Evolutionary conservation across 2,888 invertebrate species (phyloP), one percentile per base, ranked within the genome.

Genomic region (Ophion obscuratus): DNA sequence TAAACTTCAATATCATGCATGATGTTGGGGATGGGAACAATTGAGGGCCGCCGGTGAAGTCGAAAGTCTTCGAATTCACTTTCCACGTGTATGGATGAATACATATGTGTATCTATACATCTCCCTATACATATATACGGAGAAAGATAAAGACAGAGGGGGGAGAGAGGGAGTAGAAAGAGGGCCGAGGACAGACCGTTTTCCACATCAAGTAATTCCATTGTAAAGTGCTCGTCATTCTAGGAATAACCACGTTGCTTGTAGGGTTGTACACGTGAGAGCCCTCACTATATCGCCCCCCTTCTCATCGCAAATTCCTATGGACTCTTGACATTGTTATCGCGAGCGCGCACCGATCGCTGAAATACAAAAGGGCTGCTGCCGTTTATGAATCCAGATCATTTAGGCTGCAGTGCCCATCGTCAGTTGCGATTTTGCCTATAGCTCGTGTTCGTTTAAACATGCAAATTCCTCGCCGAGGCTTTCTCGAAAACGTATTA

Each of bases 161-260:
- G 9, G 9, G 40, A 2, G 36, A 2, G 40, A 1, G 40, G 40
- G 40, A 40, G 40, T 40, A 40, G 40, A 64, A 24, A 40, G 66
- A 76, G 81, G 36, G 66, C 62, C 75, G 64, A 66, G 71, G 7
- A 66, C 31, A 36, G 67, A 62, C 40, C 27, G 47, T 31, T 75
- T 82, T 70, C 59, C 31, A 27, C 75, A 85, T 76, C 66, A 73
- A 79, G 84, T 89, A 87, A 89, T 89, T 90, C 89, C 87, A 88
- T 88, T 89, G 88, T 90, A 81, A 86, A 68, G 84, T 74, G 76
- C 86, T 78, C 77, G 70, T 76, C 66, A 76, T 81, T 74, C 57
- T 57, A 59, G 40, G 79, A 66, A 79, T 80, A 85, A 84, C 62
- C 78, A 57, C 59, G 77, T 73, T 74, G 44, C 64, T 76, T 76